phyloP scores from a whole-genome alignment of 1,140 invertebrate genomes.

The Lysiphlebus fabarum region DNA sequence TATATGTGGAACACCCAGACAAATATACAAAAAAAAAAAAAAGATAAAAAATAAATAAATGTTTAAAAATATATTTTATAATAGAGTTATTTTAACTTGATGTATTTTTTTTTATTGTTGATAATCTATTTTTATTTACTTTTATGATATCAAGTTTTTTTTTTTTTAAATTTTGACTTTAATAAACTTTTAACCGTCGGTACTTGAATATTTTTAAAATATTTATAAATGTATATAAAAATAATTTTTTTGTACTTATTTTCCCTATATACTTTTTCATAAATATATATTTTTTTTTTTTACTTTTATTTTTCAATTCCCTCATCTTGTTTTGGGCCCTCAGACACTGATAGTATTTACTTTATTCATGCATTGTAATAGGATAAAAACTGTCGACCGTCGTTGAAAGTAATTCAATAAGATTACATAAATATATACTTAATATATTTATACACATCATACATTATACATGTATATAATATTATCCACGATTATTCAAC shows the following conservation, averaged over 20 bases:
- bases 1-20: too few species aligned
- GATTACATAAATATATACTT: constrained; percentile 46
- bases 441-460: constrained; percentile 29
- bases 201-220: neutral
- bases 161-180: too few species aligned
- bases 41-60: too few species aligned
- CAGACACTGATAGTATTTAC: constrained; percentile 40
- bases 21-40: too few species aligned
- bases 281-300: constrained; percentile 18
- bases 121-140: too few species aligned
- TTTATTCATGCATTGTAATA: constrained; percentile 57
- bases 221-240: neutral
- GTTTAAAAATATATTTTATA: too few species aligned
- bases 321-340: constrained; percentile 34
- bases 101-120: too few species aligned
- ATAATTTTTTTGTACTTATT: neutral
- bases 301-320: constrained; percentile 26
- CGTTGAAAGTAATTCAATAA: constrained; percentile 49
- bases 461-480: constrained; percentile 5
- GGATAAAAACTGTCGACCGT: constrained; percentile 54
- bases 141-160: too few species aligned
- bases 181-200: too few species aligned
- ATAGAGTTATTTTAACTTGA: too few species aligned
- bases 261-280: neutral
- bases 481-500: too few species aligned